Conservation (phyloP, 2,113 vertebrate genomes). For the Phodopus roborovskii region DNA sequence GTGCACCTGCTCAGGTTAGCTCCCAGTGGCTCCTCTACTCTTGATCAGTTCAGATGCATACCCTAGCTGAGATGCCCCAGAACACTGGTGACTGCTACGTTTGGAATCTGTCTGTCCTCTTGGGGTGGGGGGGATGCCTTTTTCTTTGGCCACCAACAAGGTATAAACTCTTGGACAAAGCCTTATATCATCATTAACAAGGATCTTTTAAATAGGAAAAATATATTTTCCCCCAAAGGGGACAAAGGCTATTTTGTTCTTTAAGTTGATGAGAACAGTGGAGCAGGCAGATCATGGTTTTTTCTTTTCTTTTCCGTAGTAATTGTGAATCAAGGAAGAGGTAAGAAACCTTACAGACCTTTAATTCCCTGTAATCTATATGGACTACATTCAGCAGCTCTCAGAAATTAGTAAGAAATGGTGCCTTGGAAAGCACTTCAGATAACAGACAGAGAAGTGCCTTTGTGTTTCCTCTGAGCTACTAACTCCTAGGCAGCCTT, state of each 20-base stretch:
- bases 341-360: not conserved
- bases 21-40: constrained; percentile 67
- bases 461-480: not conserved
- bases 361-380: not conserved
- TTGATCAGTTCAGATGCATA: constrained; percentile 59
- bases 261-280: not conserved
- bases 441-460: not conserved
- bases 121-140: accelerated
- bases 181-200: constrained; percentile 69
- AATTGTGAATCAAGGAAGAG: not conserved
- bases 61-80: constrained; percentile 41
- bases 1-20: constrained; percentile 59
- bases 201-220: constrained; percentile 33
- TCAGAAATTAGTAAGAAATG: constrained; percentile 2
- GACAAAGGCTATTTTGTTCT: not conserved
- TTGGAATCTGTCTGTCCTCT: constrained; percentile 49
- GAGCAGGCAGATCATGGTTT: not conserved
- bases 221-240: constrained; percentile 50
- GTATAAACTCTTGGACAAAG: constrained; percentile 46
- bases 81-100: constrained; percentile 55
- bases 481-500: not conserved
- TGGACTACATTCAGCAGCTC: not conserved
- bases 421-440: constrained; percentile 36
- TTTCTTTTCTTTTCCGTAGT: not conserved
- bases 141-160: constrained; percentile 28